Evolutionary conservation across 2,113 vertebrate genomes (phyloP).

Genomic region (Apus apus): DNA sequence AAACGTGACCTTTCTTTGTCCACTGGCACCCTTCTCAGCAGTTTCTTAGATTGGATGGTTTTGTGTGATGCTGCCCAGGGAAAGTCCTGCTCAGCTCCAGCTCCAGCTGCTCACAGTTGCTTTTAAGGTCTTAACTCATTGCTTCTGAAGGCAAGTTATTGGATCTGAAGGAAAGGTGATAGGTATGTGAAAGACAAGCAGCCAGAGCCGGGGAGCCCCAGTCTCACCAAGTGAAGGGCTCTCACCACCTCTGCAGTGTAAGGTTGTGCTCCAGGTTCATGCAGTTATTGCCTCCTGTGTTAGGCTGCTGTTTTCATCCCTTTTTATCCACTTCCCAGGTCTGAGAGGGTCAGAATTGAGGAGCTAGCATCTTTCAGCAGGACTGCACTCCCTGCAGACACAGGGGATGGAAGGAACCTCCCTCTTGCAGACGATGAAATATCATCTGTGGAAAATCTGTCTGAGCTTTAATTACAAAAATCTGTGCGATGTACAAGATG

Average conservation of each 20-base stretch:
- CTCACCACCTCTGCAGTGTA: background rate
- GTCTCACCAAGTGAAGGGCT: background rate
- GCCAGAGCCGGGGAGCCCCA: background rate
- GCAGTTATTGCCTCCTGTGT: background rate
- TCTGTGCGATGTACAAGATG: background rate
- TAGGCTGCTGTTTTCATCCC: background rate
- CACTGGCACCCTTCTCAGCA: background rate
- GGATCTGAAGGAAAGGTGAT: background rate
- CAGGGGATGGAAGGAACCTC: background rate
- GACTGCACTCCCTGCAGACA: background rate
- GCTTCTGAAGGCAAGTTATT: background rate
- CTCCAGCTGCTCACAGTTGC: background rate
- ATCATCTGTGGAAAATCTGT: conserved; percentile 35
- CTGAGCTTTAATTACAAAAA: conserved; percentile 45
- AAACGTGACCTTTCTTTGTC: background rate
- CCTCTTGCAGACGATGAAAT: background rate
- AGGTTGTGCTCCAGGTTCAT: too few species aligned
- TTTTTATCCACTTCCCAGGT: background rate
- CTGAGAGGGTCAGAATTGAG: background rate
- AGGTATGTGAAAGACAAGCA: background rate
- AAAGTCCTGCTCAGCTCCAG: rapidly evolving
- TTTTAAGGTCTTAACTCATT: rapidly evolving
- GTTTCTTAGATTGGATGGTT: rapidly evolving
- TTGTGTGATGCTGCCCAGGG: background rate
- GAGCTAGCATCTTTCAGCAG: background rate